Base-by-base conservation (phyloP, 2,888 invertebrate species). In the Melinopterus prodromus region DNA sequence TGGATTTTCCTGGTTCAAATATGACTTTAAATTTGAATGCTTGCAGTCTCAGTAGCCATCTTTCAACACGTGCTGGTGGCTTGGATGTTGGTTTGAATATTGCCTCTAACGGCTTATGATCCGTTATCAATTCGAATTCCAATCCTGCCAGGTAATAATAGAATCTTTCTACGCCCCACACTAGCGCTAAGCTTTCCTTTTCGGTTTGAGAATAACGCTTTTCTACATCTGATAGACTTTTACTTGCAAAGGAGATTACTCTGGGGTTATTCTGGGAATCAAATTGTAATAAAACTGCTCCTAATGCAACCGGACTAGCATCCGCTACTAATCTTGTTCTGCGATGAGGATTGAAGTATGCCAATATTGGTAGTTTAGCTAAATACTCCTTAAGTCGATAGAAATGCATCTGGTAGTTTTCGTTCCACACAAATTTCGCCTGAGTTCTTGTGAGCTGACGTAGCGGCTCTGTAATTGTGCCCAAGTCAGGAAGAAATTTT, bases 161-260 rank as follows among this genome's bases (percentile, higher is more conserved):
- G 53, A 85, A 84, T 70, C 81, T 80, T 78, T 85, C 88, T 87
- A 79, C 86, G 80, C 87, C 88, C 84, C 86, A 90, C 6, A 89
- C 85, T 26, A 89, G 82, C 5, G 87, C 87, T n/a, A 89, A 83
- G 9, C 87, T 88, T 82, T 88, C 86, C 72, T 86, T 86, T 82
- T 87, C 86, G 6, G 86, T 86, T 81, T 87, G 86, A 6, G 85
- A 89, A 82, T 87, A 87, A 12, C 84, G 70, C 36, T 35, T 35
- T 75, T 16, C 75, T 12, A 53, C 76, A 35, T 14, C 16, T 16
- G 83, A 80, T 36, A 53, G 53, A 53, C 53, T 53, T 53, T 53
- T 53, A 4, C 53, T 53, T 70, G 83, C 85, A 77, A 83, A 85
- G 4, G 83, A 81, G 53, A 86, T 84, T 16, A 85, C 81, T 78